Evolutionary conservation across 2,797 vertebrate species (phyloP).

Genomic region (Notolabrus celidotus): DNA sequence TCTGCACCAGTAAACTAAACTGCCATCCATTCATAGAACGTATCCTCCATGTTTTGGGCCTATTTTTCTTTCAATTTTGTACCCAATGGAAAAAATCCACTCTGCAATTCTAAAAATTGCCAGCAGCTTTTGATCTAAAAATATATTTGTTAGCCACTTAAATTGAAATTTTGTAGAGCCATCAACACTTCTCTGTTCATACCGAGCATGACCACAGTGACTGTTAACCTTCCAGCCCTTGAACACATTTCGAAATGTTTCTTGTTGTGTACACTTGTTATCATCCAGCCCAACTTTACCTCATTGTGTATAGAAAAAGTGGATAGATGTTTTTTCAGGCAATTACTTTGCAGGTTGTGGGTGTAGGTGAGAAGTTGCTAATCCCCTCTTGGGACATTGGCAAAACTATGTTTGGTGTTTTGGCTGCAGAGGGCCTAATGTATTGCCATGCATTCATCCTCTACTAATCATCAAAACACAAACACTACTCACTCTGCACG

Average conservation of each 20-base stretch:
- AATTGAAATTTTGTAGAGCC: neutral
- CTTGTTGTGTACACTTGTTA: constrained; percentile 32
- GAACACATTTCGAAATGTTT: constrained; percentile 1
- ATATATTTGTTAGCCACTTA: neutral
- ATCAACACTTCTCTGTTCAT: neutral
- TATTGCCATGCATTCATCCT: constrained; percentile 76
- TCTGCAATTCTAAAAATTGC: constrained; percentile 2
- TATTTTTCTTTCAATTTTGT: neutral
- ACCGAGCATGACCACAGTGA: neutral
- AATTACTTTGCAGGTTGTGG: constrained; percentile 70
- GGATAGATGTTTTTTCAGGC: constrained; percentile 55
- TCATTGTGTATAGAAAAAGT: constrained; percentile 28
- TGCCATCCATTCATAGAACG: no score
- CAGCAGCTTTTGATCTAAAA: neutral
- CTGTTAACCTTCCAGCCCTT: neutral
- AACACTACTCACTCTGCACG: constrained; percentile 71
- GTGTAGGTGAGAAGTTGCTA: constrained; percentile 75
- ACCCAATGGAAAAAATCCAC: neutral
- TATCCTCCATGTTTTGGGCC: neutral
- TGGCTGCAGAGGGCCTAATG: constrained; percentile 65
- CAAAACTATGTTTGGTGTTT: constrained; percentile 68
- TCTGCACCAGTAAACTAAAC: no score
- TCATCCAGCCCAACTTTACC: constrained; percentile 34
- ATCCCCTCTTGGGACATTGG: constrained; percentile 66
- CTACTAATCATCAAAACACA: constrained; percentile 78